Percentiles rank a stretch among this genome's conserved stretches.
These are phyloP conservation scores for Caenorhabditis tropicalis DNA, from an alignment of 1,140 invertebrate species.

Conservation along the genomic window DNA sequence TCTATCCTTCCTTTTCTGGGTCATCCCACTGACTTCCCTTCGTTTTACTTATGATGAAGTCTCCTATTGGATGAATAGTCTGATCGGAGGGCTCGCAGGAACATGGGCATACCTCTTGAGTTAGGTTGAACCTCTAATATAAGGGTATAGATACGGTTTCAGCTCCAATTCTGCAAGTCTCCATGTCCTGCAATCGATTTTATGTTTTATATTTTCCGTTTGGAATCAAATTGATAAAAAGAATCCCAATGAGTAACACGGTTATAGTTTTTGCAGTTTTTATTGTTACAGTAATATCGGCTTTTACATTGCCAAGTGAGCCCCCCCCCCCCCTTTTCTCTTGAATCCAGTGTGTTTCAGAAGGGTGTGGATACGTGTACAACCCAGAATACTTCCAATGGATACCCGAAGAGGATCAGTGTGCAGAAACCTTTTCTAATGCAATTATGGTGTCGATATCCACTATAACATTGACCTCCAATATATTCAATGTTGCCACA, in stretches of 20 bases:
- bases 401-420: not conserved
- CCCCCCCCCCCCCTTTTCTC: not conserved
- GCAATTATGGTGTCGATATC: not conserved
- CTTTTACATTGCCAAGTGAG: not conserved
- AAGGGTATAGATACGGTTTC: not conserved
- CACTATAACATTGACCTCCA: not conserved
- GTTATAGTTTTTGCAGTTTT: not conserved
- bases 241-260: not conserved
- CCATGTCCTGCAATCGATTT: not conserved
- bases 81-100: not conserved
- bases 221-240: not conserved
- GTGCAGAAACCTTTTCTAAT: not conserved
- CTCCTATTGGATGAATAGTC: not conserved
- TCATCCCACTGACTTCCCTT: not conserved
- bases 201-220: constrained; percentile 23
- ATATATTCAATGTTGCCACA: not conserved
- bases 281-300: not conserved
- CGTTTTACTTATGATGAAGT: not conserved
- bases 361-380: constrained; percentile 1
- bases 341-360: not conserved
- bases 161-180: constrained; percentile 4
- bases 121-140: not conserved
- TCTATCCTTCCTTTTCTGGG: not conserved
- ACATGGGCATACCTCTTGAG: not conserved
- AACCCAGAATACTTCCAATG: not conserved